Conservation (phyloP, 1,140 invertebrate genomes). For the Drosophila chauvacae region DNA sequence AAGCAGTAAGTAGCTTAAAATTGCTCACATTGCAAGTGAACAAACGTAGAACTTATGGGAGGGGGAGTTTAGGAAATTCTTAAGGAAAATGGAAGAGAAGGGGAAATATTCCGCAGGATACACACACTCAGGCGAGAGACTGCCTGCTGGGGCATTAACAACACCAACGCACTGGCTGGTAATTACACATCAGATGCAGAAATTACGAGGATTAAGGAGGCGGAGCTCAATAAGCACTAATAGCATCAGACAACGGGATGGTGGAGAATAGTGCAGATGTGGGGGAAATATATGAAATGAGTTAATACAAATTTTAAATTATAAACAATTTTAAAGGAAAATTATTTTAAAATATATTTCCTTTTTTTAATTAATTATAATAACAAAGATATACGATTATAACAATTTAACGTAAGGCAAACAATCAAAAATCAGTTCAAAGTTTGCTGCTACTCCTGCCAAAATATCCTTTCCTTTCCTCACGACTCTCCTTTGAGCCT, state of each 20-base stretch:
- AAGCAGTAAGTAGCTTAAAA: conserved; percentile 69
- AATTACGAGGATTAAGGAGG: conserved; percentile 2
- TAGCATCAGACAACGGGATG: neutral
- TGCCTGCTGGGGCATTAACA: conserved; percentile 14
- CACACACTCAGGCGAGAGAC: conserved; percentile 8
- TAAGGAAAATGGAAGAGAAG: neutral
- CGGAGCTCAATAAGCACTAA: neutral
- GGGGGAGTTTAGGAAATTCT: conserved; percentile 4
- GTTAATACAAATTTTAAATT: no score
- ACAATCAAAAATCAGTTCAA: neutral
- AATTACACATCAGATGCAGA: conserved; percentile 18
- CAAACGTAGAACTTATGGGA: neutral
- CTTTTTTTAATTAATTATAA: no score
- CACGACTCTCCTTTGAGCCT: neutral
- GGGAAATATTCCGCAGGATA: neutral
- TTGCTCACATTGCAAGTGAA: conserved; percentile 35
- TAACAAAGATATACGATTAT: neutral
- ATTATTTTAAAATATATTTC: no score
- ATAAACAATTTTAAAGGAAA: no score
- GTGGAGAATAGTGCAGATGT: neutral
- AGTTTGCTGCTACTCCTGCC: conserved; percentile 25
- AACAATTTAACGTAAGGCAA: neutral
- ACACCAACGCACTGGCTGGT: neutral
- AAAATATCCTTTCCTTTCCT: conserved; percentile 20
- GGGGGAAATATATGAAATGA: no score